These are phyloP conservation scores for Chaetodon auriga DNA, from an alignment of 2,113 vertebrate genomes.

Conservation along the genomic window DNA sequence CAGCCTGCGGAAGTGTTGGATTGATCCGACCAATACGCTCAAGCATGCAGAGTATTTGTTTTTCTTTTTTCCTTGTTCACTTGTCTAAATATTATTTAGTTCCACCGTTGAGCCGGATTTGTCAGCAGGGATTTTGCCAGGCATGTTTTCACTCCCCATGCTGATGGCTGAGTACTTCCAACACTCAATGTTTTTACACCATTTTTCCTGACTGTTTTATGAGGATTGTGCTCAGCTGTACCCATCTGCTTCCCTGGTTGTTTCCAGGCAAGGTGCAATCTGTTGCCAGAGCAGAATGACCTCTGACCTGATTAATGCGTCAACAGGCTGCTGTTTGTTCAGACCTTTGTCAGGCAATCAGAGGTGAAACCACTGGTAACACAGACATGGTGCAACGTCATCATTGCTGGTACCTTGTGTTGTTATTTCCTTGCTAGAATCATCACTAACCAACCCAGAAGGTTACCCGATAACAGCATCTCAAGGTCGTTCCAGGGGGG, in stretches of 20 bases:
- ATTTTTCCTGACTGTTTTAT: constrained; percentile 37
- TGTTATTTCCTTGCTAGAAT: constrained; percentile 24
- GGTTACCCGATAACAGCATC: constrained; percentile 49
- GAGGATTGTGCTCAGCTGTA: constrained; percentile 39
- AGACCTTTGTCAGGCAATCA: constrained; percentile 19
- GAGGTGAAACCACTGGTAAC: constrained; percentile 34
- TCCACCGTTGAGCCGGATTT: constrained; percentile 76
- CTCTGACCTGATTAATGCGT: constrained; percentile 45
- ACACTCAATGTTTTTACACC: constrained; percentile 15
- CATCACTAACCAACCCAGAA: constrained; percentile 37
- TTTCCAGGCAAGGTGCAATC: constrained; percentile 44
- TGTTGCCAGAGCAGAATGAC: constrained; percentile 39
- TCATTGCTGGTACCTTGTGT: not conserved
- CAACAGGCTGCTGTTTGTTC: constrained; percentile 52
- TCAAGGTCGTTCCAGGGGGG: constrained; percentile 60
- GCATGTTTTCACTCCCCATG: constrained; percentile 66
- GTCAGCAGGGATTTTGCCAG: constrained; percentile 73
- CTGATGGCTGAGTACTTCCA: constrained; percentile 54
- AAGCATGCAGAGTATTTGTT: constrained; percentile 79
- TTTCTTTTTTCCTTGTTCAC: constrained; percentile 64
- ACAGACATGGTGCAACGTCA: constrained; percentile 10
- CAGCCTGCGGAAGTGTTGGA: constrained; percentile 76
- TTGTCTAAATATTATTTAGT: constrained; percentile 83
- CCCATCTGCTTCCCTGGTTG: constrained; percentile 45
- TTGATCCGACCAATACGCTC: constrained; percentile 73